phyloP scores from a whole-genome alignment of 2,113 vertebrate genomes.

The Chroicocephalus ridibundus region DNA sequence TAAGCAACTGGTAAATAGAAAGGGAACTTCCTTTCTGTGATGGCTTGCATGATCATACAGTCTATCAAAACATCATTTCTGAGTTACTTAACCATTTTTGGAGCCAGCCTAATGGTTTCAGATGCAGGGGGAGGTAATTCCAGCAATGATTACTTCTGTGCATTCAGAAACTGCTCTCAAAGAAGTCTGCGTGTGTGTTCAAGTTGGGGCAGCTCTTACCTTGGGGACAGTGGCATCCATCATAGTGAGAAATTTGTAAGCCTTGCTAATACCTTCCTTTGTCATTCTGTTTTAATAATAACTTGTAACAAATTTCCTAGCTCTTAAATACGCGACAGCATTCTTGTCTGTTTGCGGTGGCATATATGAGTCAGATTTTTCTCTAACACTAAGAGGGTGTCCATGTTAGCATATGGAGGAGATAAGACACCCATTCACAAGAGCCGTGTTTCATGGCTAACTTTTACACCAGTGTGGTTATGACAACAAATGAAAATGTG shows the following conservation, averaged over 20 bases:
- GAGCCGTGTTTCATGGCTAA: background rate
- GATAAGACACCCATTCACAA: background rate
- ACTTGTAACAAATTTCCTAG: background rate
- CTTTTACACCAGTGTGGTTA: background rate
- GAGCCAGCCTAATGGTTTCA: background rate
- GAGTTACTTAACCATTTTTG: background rate
- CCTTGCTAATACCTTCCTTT: background rate
- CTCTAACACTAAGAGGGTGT: background rate
- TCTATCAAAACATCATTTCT: background rate
- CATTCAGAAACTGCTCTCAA: background rate
- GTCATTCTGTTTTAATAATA: background rate
- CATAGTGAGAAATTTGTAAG: background rate
- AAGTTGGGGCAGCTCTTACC: background rate
- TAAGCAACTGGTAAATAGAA: background rate
- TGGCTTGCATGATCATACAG: background rate
- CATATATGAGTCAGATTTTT: background rate
- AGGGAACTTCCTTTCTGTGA: background rate
- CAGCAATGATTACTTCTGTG: background rate
- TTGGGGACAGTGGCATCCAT: background rate
- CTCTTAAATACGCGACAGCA: background rate
- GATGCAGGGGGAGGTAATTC: background rate
- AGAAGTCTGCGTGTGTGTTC: background rate
- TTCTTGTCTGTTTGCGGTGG: background rate
- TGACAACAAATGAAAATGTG: background rate
- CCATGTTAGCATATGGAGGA: background rate